Evolutionary conservation across 64 coral and sea anemone genomes (phyloP).

Genomic region (Platygyra sinensis): DNA sequence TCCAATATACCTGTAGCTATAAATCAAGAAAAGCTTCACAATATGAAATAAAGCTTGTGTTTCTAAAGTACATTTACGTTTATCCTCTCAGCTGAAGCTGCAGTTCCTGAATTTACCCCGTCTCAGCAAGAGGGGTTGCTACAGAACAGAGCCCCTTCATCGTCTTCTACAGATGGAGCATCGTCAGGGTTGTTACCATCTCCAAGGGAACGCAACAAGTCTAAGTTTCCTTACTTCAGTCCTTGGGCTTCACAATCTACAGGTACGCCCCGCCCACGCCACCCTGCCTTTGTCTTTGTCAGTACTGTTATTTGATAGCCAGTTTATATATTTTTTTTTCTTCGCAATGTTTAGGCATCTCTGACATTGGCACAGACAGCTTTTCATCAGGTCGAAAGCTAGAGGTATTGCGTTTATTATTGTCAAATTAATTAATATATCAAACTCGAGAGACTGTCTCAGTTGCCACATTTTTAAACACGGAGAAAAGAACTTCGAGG

Average conservation of each 20-base stretch:
- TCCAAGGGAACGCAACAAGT: conserved; percentile 51
- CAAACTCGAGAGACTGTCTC: too few relatives aligned
- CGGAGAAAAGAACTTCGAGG: too few relatives aligned
- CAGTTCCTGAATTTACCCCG: not conserved
- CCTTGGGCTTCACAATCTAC: conserved; percentile 81
- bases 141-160: not conserved
- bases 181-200: conserved; percentile 14
- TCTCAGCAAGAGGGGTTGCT: not conserved
- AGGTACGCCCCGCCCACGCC: conserved; percentile 7
- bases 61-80: not conserved
- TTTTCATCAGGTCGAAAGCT: conserved; percentile 17
- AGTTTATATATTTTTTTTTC: not conserved
- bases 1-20: too few relatives aligned
- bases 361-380: conserved; percentile 10
- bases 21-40: too few relatives aligned
- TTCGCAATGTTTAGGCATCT: not conserved
- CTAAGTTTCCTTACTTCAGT: conserved; percentile 87
- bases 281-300: not conserved
- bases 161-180: not conserved
- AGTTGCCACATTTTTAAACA: too few relatives aligned
- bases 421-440: not conserved
- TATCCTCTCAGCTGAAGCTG: conserved; percentile 15
- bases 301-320: not conserved
- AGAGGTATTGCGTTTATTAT: not conserved
- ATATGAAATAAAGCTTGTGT: not conserved